Evolutionary conservation across 2,113 vertebrate species (phyloP).

Genomic region (Megaptera novaeangliae): DNA sequence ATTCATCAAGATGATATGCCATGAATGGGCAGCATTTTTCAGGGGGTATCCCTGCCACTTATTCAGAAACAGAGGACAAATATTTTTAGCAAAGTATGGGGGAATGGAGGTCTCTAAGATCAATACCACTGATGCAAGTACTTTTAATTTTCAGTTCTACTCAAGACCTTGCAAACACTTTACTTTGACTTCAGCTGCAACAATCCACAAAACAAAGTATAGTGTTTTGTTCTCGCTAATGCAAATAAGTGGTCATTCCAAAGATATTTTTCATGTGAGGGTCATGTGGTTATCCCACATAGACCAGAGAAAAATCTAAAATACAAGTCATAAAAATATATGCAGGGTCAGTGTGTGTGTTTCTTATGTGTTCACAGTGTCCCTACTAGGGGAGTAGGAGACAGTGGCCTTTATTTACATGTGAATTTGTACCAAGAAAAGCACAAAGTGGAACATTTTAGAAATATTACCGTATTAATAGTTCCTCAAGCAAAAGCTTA

Average conservation of each 20-base stretch:
- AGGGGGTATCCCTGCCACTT: background rate
- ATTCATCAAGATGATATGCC: background rate
- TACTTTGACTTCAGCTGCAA: background rate
- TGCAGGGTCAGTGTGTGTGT: background rate
- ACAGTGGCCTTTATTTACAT: background rate
- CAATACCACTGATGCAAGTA: background rate
- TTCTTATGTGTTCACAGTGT: background rate
- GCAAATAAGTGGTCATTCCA: background rate
- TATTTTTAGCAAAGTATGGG: background rate
- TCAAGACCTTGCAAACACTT: background rate
- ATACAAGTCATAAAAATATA: background rate
- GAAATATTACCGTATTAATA: background rate
- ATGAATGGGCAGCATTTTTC: background rate
- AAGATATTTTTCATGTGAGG: background rate
- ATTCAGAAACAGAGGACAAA: constrained; percentile 3
- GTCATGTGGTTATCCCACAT: background rate
- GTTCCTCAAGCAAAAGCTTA: background rate
- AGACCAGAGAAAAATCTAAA: background rate
- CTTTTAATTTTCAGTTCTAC: background rate
- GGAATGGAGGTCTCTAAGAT: background rate
- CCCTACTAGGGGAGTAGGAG: background rate
- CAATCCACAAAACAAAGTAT: background rate
- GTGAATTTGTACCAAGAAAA: background rate
- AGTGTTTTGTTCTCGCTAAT: background rate
- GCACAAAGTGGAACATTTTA: background rate